These are phyloP conservation scores for Telenomus remus DNA, from an alignment of 1,140 invertebrate species.

Conservation along the genomic window DNA sequence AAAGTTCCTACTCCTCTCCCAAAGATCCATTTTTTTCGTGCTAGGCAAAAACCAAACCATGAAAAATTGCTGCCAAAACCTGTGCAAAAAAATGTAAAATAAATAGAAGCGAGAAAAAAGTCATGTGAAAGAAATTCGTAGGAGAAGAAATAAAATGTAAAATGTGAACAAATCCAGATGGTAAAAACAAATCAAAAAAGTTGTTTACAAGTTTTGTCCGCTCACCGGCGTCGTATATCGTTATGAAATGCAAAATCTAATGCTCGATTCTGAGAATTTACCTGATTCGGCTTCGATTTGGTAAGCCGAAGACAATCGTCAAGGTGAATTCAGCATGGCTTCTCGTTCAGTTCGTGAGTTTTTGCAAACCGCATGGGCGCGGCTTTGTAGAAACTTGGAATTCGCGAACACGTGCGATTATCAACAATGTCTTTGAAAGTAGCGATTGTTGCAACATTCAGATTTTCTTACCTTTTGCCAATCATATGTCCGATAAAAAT, in stretches of 20 bases:
- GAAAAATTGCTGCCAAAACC: no score
- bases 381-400: background rate
- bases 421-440: slow-evolving; percentile 7
- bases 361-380: background rate
- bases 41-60: no score
- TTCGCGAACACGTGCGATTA: slow-evolving; percentile 21
- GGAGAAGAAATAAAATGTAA: no score
- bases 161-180: background rate
- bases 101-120: no score
- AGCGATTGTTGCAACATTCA: slow-evolving; percentile 23
- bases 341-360: no score
- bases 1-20: no score
- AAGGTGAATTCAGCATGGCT: no score
- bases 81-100: no score
- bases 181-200: background rate
- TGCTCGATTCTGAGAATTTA: slow-evolving; percentile 1
- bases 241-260: slow-evolving; percentile 1
- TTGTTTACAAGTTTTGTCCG: background rate
- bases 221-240: slow-evolving; percentile 6
- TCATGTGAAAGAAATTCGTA: no score
- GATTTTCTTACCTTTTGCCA: slow-evolving; percentile 17
- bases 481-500: slow-evolving; percentile 27
- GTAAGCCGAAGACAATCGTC: no score
- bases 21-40: no score
- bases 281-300: background rate